Evolutionary conservation across 1,140 invertebrate species (phyloP).

Genomic region (Wasmannia auropunctata): DNA sequence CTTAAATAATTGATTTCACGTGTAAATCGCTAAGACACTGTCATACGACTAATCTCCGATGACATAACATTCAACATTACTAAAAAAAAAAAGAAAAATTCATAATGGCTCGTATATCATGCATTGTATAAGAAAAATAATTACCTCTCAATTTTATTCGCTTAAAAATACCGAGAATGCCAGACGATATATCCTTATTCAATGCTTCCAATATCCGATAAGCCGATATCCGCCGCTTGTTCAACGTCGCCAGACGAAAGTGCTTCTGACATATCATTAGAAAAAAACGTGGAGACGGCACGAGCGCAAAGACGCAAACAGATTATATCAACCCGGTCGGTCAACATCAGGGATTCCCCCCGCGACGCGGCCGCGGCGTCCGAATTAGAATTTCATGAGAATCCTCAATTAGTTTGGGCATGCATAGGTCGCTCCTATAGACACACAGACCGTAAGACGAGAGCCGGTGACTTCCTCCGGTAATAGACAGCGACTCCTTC

Average conservation of each 20-base stretch:
- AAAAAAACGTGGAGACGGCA: constrained; percentile 1
- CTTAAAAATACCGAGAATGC: not conserved
- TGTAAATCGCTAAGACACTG: not conserved
- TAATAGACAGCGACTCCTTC: constrained; percentile 23
- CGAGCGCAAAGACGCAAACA: not conserved
- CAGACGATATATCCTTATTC: not conserved
- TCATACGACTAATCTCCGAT: too few relatives aligned
- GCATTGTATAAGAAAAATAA: not conserved
- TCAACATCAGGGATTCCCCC: not conserved
- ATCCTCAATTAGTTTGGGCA: constrained; percentile 55
- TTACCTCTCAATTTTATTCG: not conserved
- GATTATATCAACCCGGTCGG: not conserved
- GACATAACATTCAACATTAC: not conserved
- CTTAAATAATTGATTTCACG: not conserved
- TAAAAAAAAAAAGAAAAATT: too few relatives aligned
- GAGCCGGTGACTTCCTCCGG: constrained; percentile 23
- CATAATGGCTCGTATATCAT: not conserved
- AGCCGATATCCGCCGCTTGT: constrained; percentile 12
- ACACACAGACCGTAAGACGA: constrained; percentile 16
- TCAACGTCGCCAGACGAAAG: not conserved
- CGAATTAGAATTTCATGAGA: constrained; percentile 62
- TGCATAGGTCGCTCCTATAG: constrained; percentile 47
- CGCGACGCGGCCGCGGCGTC: not conserved
- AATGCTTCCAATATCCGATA: not conserved
- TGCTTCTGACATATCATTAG: constrained; percentile 2